Evolutionary conservation across 2,797 vertebrate genomes (phyloP).

Genomic region (Enteromius anoplus): DNA sequence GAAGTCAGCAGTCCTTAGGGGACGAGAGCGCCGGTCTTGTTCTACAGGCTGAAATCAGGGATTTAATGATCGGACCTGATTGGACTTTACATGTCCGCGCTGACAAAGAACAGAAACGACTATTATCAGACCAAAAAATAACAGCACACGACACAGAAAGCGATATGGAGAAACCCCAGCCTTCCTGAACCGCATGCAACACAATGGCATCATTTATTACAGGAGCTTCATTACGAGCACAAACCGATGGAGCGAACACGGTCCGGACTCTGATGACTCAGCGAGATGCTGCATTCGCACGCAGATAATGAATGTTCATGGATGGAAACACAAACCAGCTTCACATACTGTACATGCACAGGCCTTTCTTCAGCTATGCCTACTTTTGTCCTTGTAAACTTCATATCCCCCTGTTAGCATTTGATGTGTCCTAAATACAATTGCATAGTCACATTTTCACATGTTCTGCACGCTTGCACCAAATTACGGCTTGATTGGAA

Average conservation of each 20-base stretch:
- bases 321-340: not conserved
- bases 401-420: not conserved
- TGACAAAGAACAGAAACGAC: not conserved
- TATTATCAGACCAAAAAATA: not conserved
- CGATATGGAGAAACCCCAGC: not conserved
- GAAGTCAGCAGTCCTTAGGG: not conserved
- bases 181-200: not conserved
- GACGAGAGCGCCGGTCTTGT: not conserved
- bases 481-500: not conserved
- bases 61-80: not conserved
- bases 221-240: not conserved
- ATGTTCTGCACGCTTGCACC: not conserved
- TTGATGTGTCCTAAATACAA: not conserved
- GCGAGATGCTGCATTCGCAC: not conserved
- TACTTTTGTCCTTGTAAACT: not conserved
- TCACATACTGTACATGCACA: not conserved
- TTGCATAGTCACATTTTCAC: not conserved
- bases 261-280: not conserved
- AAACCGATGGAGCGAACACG: not conserved
- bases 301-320: not conserved
- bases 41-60: not conserved
- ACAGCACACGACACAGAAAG: not conserved
- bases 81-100: not conserved
- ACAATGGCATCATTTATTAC: conserved; percentile 8
- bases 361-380: not conserved